Evolutionary conservation across 2,797 vertebrate species (phyloP).

Genomic region (Anabas testudineus): DNA sequence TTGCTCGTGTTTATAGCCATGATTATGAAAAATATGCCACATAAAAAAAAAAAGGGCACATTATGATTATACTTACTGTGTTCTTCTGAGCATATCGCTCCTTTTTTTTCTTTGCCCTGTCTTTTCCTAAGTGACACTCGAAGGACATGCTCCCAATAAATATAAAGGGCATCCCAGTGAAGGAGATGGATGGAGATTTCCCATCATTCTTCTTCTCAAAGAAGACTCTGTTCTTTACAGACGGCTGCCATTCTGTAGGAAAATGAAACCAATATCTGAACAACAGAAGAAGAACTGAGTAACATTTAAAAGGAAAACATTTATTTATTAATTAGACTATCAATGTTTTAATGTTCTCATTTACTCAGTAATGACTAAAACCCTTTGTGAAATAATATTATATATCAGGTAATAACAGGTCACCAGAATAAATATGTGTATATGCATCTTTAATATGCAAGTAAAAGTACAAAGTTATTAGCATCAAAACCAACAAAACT

Average conservation of each 20-base stretch:
- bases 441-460: no score
- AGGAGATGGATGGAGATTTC: neutral
- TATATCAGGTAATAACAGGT: no score
- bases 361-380: no score
- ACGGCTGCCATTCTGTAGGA: slow-evolving; percentile 1
- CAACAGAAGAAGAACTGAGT: no score
- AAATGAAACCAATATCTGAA: neutral
- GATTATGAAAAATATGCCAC: neutral
- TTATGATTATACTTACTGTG: neutral
- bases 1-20: no score
- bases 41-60: neutral
- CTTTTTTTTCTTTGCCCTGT: neutral
- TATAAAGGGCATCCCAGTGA: neutral
- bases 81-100: neutral
- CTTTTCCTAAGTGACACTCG: slow-evolving; percentile 1
- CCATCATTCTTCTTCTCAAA: slow-evolving; percentile 1
- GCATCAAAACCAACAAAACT: no score
- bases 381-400: no score
- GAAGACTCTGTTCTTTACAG: slow-evolving; percentile 2
- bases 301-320: no score
- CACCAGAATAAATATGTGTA: no score
- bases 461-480: no score
- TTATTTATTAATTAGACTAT: no score
- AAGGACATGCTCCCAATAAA: slow-evolving; percentile 5
- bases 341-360: no score